phyloP scores from a whole-genome alignment of 2,113 vertebrate species.

The Paradisaea rubra region DNA sequence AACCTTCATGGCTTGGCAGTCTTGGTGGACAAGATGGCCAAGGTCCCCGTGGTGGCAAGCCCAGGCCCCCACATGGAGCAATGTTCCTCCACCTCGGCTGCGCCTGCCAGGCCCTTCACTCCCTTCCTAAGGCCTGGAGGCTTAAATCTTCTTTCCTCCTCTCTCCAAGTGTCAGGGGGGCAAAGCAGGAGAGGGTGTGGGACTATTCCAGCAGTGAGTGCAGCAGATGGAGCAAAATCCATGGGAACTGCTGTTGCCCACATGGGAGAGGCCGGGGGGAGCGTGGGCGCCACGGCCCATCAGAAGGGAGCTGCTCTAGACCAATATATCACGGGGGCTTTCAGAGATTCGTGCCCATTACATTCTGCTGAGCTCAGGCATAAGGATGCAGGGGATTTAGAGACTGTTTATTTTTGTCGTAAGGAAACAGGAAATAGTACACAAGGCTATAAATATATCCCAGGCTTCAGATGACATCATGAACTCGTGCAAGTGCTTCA shows the following conservation, averaged over 20 bases:
- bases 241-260: background rate
- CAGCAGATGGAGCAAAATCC: background rate
- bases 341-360: background rate
- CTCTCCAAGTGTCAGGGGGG: background rate
- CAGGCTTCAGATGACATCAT: constrained; percentile 4
- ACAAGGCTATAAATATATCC: constrained; percentile 43
- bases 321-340: background rate
- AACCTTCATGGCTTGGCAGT: background rate
- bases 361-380: constrained; percentile 3
- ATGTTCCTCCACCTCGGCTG: background rate
- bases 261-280: background rate
- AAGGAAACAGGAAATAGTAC: constrained; percentile 40
- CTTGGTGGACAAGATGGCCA: background rate
- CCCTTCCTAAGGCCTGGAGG: background rate
- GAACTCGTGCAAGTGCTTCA: background rate
- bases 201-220: background rate
- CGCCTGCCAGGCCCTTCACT: fast-evolving
- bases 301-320: background rate
- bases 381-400: constrained; percentile 22
- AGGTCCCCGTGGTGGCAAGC: fast-evolving
- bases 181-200: background rate
- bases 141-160: background rate
- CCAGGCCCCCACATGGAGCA: background rate
- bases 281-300: fast-evolving
- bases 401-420: constrained; percentile 11